A percentile compares a stretch with the other conserved stretches of the same genome.
Conservation (phyloP, 2,888 invertebrate species). For the Autographa gamma region DNA sequence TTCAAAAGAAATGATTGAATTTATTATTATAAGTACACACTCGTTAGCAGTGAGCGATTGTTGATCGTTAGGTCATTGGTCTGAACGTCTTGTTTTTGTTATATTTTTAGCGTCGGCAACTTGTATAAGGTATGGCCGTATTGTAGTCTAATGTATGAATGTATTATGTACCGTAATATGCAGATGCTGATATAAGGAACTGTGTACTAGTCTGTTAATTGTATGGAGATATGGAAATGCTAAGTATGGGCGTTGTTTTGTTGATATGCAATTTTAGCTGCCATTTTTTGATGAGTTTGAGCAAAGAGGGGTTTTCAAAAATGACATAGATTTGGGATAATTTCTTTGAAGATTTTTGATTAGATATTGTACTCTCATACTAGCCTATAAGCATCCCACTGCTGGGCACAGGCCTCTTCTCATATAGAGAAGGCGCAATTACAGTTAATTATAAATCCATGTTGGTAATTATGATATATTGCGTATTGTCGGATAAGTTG, state of each 20-base stretch:
- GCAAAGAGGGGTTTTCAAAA: not conserved
- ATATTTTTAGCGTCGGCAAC: slow-evolving; percentile 34
- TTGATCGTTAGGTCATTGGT: slow-evolving; percentile 50
- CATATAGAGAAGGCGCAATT: too few species aligned
- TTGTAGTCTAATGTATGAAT: slow-evolving; percentile 47
- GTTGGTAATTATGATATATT: too few species aligned
- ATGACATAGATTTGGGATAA: too few species aligned
- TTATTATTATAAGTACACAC: slow-evolving; percentile 33
- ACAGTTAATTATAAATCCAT: too few species aligned
- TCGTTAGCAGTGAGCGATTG: slow-evolving; percentile 36
- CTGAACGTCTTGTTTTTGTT: slow-evolving; percentile 35
- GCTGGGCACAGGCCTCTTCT: too few species aligned
- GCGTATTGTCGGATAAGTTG: not conserved
- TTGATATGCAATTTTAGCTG: not conserved
- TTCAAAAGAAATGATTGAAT: slow-evolving; percentile 35
- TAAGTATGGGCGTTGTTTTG: not conserved
- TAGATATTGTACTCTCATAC: too few species aligned
- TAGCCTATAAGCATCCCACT: too few species aligned
- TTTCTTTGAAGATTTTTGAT: too few species aligned
- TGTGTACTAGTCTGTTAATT: not conserved
- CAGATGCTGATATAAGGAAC: slow-evolving; percentile 8
- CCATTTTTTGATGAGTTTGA: not conserved
- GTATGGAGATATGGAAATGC: not conserved
- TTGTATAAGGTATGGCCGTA: slow-evolving; percentile 15
- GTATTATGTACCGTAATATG: slow-evolving; percentile 23